Conservation (phyloP, 2,797 vertebrate genomes). For the Alfaro cultratus region DNA sequence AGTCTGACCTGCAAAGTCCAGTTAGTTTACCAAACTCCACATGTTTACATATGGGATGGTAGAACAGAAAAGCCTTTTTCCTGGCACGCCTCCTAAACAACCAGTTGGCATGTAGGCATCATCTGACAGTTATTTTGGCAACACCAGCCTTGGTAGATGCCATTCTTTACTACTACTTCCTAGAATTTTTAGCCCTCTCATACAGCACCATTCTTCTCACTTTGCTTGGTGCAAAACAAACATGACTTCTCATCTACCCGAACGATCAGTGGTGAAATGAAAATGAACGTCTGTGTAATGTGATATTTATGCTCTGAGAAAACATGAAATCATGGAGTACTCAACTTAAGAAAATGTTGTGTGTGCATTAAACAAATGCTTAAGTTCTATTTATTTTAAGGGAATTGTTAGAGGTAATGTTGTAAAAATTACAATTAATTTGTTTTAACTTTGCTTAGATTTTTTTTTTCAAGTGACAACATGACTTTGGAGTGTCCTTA, state of each 20-base stretch:
- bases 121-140: neutral
- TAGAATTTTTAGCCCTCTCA: neutral
- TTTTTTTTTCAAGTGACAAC: neutral
- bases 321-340: neutral
- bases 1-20: neutral
- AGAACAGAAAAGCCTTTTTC: neutral
- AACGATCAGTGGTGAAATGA: neutral
- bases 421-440: neutral
- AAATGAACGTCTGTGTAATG: neutral
- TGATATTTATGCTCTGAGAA: neutral
- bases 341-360: neutral
- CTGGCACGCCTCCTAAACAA: neutral
- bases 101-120: neutral
- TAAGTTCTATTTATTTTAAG: neutral
- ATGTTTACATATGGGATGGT: neutral
- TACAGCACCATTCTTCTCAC: neutral
- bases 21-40: neutral
- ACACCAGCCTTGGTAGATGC: neutral
- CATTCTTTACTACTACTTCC: neutral
- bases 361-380: neutral
- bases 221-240: neutral
- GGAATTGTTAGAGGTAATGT: neutral
- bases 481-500: slow-evolving; percentile 25
- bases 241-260: neutral
- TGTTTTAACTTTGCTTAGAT: no score